phyloP scores from a whole-genome alignment of 2,113 vertebrate genomes.

The Polypterus bichir region DNA sequence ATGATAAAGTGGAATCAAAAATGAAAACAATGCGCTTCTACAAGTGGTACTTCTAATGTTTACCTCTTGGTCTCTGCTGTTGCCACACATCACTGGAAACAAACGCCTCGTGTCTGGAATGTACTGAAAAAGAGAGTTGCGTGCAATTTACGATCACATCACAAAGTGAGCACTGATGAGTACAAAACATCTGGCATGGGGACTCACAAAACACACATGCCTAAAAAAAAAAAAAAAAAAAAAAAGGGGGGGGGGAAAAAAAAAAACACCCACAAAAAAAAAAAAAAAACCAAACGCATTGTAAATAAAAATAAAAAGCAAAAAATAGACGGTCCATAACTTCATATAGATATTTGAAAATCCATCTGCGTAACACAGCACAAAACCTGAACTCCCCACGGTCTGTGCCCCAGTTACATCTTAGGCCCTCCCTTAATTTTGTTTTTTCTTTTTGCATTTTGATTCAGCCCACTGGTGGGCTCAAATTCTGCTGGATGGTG shows the following conservation, averaged over 20 bases:
- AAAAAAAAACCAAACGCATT: constrained; percentile 28
- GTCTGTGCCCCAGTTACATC: constrained; percentile 14
- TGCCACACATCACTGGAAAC: constrained; percentile 23
- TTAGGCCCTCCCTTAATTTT: constrained; percentile 5
- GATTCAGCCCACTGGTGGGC: constrained; percentile 17
- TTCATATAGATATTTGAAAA: constrained; percentile 27
- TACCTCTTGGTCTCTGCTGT: too few relatives aligned
- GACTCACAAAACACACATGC: constrained; percentile 12
- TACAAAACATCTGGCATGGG: constrained; percentile 19
- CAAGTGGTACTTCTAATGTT: too few relatives aligned
- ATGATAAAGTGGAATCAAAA: too few relatives aligned
- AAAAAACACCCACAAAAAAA: constrained; percentile 18
- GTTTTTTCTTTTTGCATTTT: constrained; percentile 22
- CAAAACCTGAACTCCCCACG: constrained; percentile 24
- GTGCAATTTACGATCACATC: constrained; percentile 20
- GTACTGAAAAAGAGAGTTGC: constrained; percentile 41
- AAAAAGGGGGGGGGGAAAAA: too few relatives aligned
- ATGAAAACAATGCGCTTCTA: too few relatives aligned
- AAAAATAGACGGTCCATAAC: constrained; percentile 31
- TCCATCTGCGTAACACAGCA: constrained; percentile 45
- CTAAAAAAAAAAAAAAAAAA: background rate
- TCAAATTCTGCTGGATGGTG: constrained; percentile 30
- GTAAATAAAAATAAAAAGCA: constrained; percentile 30
- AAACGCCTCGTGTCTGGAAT: constrained; percentile 59
- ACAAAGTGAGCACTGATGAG: constrained; percentile 22